These are phyloP conservation scores for Calcarius lapponicus DNA, from an alignment of 2,797 vertebrate genomes.

Conservation along the genomic window DNA sequence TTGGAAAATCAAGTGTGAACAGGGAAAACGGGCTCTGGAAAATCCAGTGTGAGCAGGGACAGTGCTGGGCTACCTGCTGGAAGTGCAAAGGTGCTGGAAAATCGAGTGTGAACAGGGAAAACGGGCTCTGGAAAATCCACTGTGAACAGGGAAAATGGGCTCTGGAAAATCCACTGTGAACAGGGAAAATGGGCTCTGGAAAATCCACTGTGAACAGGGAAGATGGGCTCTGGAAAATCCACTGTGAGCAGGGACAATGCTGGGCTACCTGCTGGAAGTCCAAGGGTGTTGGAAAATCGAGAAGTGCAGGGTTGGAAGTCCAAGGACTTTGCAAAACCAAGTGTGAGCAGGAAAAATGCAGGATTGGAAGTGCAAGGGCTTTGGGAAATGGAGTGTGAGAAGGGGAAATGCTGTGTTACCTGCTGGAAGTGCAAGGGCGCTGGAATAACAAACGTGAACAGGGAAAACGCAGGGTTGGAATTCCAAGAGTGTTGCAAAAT, in stretches of 20 bases:
- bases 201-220: too few relatives aligned
- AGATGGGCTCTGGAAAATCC: too few relatives aligned
- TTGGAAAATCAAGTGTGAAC: not conserved
- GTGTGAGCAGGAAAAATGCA: not conserved
- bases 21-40: not conserved
- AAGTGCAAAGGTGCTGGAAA: too few relatives aligned
- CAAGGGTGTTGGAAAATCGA: not conserved
- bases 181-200: too few relatives aligned
- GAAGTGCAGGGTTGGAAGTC: not conserved
- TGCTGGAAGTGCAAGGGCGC: not conserved
- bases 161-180: too few relatives aligned
- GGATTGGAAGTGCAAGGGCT: not conserved
- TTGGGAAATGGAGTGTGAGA: rapidly evolving
- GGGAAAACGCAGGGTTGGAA: not conserved
- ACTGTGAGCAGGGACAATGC: too few relatives aligned
- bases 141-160: not conserved
- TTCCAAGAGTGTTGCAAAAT: not conserved
- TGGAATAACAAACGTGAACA: not conserved
- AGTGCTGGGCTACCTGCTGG: too few relatives aligned
- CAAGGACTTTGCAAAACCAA: not conserved
- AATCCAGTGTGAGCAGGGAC: too few relatives aligned
- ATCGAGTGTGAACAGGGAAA: not conserved
- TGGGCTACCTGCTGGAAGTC: too few relatives aligned
- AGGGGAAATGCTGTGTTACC: not conserved
- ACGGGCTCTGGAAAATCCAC: rapidly evolving